Conservation (phyloP, 2,113 vertebrate genomes). For the Centropus unirufus region DNA sequence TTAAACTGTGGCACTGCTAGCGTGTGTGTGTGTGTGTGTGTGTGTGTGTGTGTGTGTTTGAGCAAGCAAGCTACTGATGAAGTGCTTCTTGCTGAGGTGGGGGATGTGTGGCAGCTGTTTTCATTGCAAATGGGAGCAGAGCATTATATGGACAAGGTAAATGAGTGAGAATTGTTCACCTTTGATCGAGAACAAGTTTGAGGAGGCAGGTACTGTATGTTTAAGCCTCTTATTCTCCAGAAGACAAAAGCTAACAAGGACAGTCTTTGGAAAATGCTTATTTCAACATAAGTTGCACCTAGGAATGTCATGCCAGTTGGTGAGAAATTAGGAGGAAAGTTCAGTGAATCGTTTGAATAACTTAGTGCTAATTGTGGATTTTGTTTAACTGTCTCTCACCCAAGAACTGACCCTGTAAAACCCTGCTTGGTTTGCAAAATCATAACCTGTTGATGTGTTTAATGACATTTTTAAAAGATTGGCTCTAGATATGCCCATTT, state of each 20-base stretch:
- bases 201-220: background rate
- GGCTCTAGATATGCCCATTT: background rate
- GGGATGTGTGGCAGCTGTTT: background rate
- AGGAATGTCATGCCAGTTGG: background rate
- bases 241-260: background rate
- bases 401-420: background rate
- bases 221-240: background rate
- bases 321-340: background rate
- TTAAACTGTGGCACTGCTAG: background rate
- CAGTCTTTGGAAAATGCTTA: background rate
- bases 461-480: background rate
- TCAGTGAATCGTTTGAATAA: slow-evolving; percentile 13
- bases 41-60: background rate
- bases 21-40: background rate
- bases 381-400: slow-evolving; percentile 7
- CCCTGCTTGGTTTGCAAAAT: background rate
- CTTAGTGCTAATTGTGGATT: background rate
- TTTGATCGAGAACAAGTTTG: background rate
- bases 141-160: background rate
- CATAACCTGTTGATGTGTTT: background rate
- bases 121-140: background rate
- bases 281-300: background rate
- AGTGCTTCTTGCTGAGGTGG: background rate
- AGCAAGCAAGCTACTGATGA: background rate
- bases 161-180: background rate